Evolutionary conservation across 2,888 invertebrate species (phyloP), one percentile per base, ranked within the genome.

Genomic region (Ditula angustiorana): DNA sequence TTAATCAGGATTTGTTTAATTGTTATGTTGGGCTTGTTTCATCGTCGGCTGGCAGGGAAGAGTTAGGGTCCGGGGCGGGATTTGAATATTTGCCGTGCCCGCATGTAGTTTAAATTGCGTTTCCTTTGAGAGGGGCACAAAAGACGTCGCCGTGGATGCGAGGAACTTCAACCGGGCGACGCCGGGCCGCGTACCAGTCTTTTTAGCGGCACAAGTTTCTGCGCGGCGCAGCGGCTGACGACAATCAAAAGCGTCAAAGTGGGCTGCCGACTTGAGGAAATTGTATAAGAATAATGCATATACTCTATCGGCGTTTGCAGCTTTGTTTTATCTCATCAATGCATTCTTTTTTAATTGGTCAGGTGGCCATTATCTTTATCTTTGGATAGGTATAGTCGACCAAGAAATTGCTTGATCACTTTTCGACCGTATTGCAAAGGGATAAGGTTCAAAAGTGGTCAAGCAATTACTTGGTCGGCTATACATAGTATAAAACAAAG

Each of bases 21-120:
- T 79, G 76, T 80, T 71, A 70, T 65, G 65, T 59, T 64, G 66
- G 60, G 58, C 46, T 21, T 66, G 62, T 1, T 56, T 41, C 49
- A 41, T 75, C 75, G 74, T 72, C 70, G 72, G 66, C 61, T 41
- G 41, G 19, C 41, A 10, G 70, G 72, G 78, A 83, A 80, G 79
- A 79, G 79, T 79, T 77, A 3, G 57, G 33, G 26, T n/a, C 33
- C n/a, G 72, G 70, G 52, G 75, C 77, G 75, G 71, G 78, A 75
- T 77, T 80, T 80, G 83, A 84, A 85, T 83, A 82, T 86, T 84
- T 86, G 80, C 85, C 74, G 77, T 74, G 73, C 86, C 85, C 86
- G 85, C 84, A 87, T 87, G 84, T 86, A 86, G 85, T 87, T 87
- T 85, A 86, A 88, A 88, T 88, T 86, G 80, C 83, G 85, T 86